phyloP scores from a whole-genome alignment of 2,113 vertebrate genomes.

The Sturnira hondurensis region DNA sequence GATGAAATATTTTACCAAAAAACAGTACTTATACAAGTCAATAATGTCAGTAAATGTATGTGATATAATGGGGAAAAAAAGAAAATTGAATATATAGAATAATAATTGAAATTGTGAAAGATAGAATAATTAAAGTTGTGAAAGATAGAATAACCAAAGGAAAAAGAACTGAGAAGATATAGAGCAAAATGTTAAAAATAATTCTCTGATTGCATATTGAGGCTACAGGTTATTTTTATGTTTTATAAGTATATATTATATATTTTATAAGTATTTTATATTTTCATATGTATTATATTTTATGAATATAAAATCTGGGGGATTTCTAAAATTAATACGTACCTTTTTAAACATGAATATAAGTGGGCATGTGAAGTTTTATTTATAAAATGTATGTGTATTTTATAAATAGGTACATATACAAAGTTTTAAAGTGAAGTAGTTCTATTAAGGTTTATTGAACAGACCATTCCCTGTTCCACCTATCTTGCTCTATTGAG shows the following conservation, averaged over 20 bases:
- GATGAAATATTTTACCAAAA: background rate
- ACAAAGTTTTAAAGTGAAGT: background rate
- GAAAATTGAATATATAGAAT: background rate
- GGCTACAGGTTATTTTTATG: background rate
- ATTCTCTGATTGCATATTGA: background rate
- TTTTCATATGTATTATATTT: background rate
- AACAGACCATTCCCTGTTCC: background rate
- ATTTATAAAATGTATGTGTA: background rate
- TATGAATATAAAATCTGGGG: background rate
- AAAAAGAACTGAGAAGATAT: background rate
- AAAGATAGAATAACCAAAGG: background rate
- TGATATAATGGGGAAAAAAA: background rate
- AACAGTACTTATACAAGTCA: background rate
- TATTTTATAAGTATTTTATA: background rate
- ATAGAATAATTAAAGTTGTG: background rate
- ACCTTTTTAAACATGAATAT: background rate
- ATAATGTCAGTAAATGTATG: background rate
- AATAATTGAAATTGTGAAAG: background rate
- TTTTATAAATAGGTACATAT: background rate
- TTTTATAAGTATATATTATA: background rate
- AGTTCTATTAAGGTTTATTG: background rate
- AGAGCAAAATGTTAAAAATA: slow-evolving; percentile 21
- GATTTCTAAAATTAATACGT: background rate
- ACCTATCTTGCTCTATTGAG: background rate
- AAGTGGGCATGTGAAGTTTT: background rate